phyloP scores from a whole-genome alignment of 2,113 vertebrate genomes.

The Phocoena phocoena region DNA sequence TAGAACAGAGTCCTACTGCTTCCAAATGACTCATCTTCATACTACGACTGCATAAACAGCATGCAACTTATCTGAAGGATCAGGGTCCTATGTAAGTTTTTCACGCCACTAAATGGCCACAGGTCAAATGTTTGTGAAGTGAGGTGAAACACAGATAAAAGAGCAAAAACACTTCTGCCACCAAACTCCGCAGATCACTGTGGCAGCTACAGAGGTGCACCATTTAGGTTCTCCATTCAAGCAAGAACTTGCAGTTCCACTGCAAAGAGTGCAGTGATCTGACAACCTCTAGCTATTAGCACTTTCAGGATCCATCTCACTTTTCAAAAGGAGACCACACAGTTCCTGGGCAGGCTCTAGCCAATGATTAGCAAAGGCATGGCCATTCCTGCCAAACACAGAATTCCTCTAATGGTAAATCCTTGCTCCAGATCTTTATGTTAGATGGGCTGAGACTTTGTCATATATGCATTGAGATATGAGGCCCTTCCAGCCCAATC shows the following conservation, averaged over 20 bases:
- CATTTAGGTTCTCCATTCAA: not conserved
- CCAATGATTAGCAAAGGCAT: not conserved
- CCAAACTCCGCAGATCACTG: not conserved
- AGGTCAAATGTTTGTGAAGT: slow-evolving; percentile 21
- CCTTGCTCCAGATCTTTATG: not conserved
- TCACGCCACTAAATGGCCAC: not conserved
- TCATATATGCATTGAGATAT: not conserved
- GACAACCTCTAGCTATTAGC: not conserved
- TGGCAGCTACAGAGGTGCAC: not conserved
- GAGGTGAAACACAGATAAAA: not conserved
- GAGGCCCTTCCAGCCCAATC: not conserved
- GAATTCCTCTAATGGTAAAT: slow-evolving; percentile 17
- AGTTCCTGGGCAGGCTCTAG: not conserved
- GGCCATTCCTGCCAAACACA: not conserved
- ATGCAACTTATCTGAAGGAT: not conserved
- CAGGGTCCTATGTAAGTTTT: not conserved
- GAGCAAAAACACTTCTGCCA: not conserved
- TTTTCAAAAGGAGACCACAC: not conserved
- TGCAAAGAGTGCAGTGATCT: not conserved
- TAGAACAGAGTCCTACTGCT: not conserved
- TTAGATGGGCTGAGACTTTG: not conserved
- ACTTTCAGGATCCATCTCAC: not conserved
- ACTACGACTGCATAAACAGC: not conserved
- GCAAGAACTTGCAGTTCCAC: not conserved
- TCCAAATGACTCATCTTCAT: not conserved